phyloP scores from a whole-genome alignment of 2,113 vertebrate genomes.

The Delphinus delphis region DNA sequence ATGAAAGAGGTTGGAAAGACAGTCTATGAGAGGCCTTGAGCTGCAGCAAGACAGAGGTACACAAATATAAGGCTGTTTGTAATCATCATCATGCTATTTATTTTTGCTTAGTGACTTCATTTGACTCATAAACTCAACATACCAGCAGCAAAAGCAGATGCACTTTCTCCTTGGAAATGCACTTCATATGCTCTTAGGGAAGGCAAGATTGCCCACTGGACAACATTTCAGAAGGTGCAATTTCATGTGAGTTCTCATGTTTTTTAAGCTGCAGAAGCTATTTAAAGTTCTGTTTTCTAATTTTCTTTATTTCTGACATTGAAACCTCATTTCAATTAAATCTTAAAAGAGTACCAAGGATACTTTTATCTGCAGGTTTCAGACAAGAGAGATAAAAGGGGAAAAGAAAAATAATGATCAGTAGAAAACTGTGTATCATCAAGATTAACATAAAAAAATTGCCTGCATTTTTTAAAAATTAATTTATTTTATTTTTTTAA shows the following conservation, averaged over 20 bases:
- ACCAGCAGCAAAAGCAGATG: background rate
- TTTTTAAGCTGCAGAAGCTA: background rate
- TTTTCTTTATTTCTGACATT: background rate
- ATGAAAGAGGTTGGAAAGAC: background rate
- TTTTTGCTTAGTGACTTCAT: background rate
- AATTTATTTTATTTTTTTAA: too few relatives aligned
- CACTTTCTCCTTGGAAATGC: background rate
- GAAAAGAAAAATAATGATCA: background rate
- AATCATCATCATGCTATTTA: background rate
- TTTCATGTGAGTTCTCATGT: background rate
- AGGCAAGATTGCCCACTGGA: background rate
- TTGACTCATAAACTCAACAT: background rate
- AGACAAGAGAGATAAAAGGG: background rate
- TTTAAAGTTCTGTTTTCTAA: background rate
- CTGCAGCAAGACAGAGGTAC: background rate
- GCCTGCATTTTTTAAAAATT: background rate
- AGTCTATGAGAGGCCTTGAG: background rate
- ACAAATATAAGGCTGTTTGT: background rate
- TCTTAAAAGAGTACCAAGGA: background rate
- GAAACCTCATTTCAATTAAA: slow-evolving; percentile 11
- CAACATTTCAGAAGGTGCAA: slow-evolving; percentile 1
- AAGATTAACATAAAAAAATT: background rate
- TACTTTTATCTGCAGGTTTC: background rate
- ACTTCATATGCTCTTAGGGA: background rate
- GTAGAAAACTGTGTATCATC: background rate